Evolutionary conservation across 2,797 vertebrate species (phyloP).

Genomic region (Paratrypauchen microcephalus): DNA sequence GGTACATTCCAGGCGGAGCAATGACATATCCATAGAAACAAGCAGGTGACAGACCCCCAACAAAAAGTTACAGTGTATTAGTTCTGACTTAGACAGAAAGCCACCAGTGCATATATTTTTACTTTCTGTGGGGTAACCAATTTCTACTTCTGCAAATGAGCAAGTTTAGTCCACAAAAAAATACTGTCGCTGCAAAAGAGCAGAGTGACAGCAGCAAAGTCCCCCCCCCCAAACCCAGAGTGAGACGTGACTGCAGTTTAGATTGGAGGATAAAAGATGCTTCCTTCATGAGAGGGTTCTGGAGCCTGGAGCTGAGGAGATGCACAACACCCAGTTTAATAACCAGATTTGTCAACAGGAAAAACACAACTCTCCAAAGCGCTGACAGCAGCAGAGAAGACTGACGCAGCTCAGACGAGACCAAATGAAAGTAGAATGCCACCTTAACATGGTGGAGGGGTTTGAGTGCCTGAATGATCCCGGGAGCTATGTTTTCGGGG

Average conservation of each 20-base stretch:
- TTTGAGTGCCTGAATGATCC: too few relatives aligned
- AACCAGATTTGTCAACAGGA: constrained; percentile 51
- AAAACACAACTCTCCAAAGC: constrained; percentile 57
- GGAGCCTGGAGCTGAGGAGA: constrained; percentile 28
- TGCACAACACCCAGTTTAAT: constrained; percentile 52
- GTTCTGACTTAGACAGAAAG: too few relatives aligned
- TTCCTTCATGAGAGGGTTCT: constrained; percentile 15
- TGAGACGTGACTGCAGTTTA: constrained; percentile 19
- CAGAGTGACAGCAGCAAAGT: constrained; percentile 30
- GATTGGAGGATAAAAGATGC: constrained; percentile 25
- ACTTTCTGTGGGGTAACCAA: background rate
- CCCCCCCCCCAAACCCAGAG: constrained; percentile 27
- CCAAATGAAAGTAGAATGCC: too few relatives aligned
- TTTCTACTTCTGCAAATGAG: constrained; percentile 41
- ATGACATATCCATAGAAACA: too few relatives aligned
- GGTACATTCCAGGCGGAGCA: too few relatives aligned
- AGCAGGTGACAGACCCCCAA: too few relatives aligned
- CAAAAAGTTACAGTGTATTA: too few relatives aligned
- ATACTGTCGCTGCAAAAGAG: background rate
- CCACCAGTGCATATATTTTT: too few relatives aligned
- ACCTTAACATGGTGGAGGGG: too few relatives aligned
- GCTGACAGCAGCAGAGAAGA: constrained; percentile 54
- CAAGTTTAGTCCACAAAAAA: background rate
- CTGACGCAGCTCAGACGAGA: constrained; percentile 17
- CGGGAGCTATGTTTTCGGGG: too few relatives aligned